Evolutionary conservation across 1,140 invertebrate species (phyloP).

Genomic region (Parapsyche elsis): DNA sequence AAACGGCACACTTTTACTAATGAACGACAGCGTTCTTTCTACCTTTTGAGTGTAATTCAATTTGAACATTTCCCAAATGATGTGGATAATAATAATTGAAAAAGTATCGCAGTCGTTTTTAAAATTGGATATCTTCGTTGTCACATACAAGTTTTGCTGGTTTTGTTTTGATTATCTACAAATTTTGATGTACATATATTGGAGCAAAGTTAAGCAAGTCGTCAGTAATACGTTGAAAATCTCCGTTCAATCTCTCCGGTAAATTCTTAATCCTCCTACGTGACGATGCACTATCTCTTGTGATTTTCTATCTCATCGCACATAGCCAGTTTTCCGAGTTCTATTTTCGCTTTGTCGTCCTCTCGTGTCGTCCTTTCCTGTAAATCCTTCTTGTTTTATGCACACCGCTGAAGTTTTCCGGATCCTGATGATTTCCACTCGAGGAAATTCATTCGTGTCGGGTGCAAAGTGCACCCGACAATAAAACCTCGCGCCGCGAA

Average conservation of each 20-base stretch:
- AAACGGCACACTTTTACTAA: too few species aligned
- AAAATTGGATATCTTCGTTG: background rate
- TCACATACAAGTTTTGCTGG: too few species aligned
- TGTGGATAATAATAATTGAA: background rate
- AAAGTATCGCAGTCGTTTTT: background rate
- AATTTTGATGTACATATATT: too few species aligned
- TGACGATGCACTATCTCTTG: slow-evolving; percentile 3
- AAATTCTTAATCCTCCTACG: slow-evolving; percentile 10
- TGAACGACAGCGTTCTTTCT: too few species aligned
- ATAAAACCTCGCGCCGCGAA: background rate
- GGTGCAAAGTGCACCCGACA: slow-evolving; percentile 1
- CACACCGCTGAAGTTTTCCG: background rate
- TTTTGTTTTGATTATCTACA: too few species aligned
- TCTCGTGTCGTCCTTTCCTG: too few species aligned
- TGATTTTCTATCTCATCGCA: background rate
- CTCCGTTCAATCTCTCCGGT: background rate
- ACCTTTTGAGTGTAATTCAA: background rate
- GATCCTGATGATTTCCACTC: background rate
- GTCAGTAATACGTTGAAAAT: background rate
- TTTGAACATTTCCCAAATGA: background rate
- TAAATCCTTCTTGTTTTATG: too few species aligned
- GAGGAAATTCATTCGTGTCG: background rate
- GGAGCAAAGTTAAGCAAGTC: background rate
- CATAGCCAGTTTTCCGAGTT: background rate
- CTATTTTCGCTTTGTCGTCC: too few species aligned